Base-by-base conservation (phyloP, 2,888 invertebrate species). In the Aspidiotus destructor region DNA sequence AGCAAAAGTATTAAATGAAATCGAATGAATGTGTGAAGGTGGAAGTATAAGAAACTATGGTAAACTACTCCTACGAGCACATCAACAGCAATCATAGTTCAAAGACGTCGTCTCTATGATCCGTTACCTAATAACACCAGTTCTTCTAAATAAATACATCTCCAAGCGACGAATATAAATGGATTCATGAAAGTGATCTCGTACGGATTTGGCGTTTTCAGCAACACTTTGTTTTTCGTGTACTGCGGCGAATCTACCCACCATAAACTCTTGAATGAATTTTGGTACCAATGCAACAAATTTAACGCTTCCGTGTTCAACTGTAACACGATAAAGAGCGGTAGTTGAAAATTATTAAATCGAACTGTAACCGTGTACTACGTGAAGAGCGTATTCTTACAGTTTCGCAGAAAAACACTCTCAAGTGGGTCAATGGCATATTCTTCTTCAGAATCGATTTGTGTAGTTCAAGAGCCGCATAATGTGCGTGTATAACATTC, bases 361-460 rank as follows among this genome's bases (percentile, higher is more conserved):
- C n/a, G 11, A 48, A 48, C 48, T 48, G 10, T 48, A 11, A 48
- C 10, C 2, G 6, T 48, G n/a, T 48, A 13, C 48, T 6, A 6
- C 48, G 28, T 7, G 8, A 10, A 52, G 40, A 55, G 15, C 42
- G 13, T 16, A 70, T 16, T 76, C 79, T 78, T 77, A 83, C 82
- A 75, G 80, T 79, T 77, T 86, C 85, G 76, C 88, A 88, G 78
- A 88, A 89, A 73, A 88, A 82, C 68, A 86, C 85, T 75, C 86
- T 84, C 63, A 88, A 80, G 76, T 87, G 86, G 28, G 86, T 83
- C 28, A 89, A 79, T 16, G 88, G 88, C 86, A 89, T 86, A 69
- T 83, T 80, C 58, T 82, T 82, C 72, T 82, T 82, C 63, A 89
- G 77, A 72, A 89, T 85, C 71, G 83, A 80, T 60, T 80, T 77